A percentile compares a stretch with the other conserved stretches of the same genome.
Conservation (phyloP, 2,888 invertebrate species). For the Microchrysa polita region DNA sequence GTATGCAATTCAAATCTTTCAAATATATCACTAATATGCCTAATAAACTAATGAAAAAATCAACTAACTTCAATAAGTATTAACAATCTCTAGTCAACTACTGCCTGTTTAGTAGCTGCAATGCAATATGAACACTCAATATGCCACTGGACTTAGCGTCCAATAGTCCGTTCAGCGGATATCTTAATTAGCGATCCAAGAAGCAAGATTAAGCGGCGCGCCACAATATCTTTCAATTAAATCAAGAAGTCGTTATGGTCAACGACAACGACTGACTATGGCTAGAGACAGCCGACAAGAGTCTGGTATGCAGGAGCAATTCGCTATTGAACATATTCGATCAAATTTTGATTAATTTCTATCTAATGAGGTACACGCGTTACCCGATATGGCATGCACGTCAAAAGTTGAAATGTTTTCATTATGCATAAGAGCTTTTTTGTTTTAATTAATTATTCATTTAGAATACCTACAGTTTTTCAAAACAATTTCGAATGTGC, state of each 20-base stretch:
- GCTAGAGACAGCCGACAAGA: conserved; percentile 27
- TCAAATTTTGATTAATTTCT: conserved; percentile 43
- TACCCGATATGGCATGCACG: background rate
- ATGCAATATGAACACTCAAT: conserved; percentile 29
- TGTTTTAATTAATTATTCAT: too few species aligned
- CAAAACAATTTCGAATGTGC: too few species aligned
- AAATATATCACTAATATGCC: background rate
- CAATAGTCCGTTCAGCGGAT: background rate
- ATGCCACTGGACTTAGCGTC: conserved; percentile 24
- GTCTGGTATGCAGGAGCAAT: conserved; percentile 4
- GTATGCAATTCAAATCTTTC: background rate
- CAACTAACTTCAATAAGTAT: too few species aligned
- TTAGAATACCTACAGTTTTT: too few species aligned
- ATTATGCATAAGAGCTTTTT: too few species aligned
- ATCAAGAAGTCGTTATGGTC: conserved; percentile 37
- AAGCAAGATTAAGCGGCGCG: background rate
- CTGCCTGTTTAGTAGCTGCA: too few species aligned
- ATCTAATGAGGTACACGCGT: conserved; percentile 41
- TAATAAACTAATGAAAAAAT: too few species aligned
- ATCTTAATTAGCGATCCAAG: conserved; percentile 40
- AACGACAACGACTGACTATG: too few species aligned
- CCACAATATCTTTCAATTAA: conserved; percentile 42
- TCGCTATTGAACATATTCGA: conserved; percentile 33
- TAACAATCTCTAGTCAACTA: background rate
- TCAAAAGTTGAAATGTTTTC: background rate